Percentiles rank a stretch among this genome's conserved stretches.
Evolutionary conservation across 2,797 vertebrate species (phyloP).

Genomic region (Okamejei kenojei): DNA sequence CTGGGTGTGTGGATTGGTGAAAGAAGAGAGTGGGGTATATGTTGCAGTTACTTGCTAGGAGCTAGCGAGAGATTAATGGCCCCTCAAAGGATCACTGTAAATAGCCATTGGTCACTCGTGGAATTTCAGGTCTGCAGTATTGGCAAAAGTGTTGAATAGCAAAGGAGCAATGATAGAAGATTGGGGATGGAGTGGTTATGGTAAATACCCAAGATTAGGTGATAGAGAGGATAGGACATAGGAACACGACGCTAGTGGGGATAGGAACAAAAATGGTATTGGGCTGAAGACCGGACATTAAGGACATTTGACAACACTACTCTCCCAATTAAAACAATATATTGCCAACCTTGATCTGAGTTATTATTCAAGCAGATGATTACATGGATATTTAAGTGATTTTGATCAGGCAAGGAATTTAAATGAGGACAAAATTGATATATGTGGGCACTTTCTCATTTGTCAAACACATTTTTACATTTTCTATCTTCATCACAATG

Average conservation of each 20-base stretch:
- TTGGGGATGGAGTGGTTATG: background rate
- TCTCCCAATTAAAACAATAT: background rate
- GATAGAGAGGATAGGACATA: background rate
- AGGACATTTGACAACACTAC: background rate
- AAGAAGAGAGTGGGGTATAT: background rate
- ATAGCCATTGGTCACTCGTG: background rate
- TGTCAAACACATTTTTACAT: background rate
- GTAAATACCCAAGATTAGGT: background rate
- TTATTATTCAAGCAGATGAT: background rate
- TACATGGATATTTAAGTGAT: background rate
- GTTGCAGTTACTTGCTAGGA: background rate
- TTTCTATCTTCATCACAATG: background rate
- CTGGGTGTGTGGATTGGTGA: background rate
- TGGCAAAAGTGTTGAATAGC: background rate
- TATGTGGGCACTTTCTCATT: background rate
- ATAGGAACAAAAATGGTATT: background rate
- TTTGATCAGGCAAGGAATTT: background rate
- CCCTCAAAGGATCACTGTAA: background rate
- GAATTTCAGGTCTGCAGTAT: background rate
- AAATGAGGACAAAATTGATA: background rate
- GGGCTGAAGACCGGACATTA: background rate
- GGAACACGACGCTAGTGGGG: background rate
- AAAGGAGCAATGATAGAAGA: background rate
- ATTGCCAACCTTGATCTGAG: background rate
- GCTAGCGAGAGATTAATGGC: background rate